Evolutionary conservation across 2,797 vertebrate genomes (phyloP).

Genomic region (Babyrousa celebensis): DNA sequence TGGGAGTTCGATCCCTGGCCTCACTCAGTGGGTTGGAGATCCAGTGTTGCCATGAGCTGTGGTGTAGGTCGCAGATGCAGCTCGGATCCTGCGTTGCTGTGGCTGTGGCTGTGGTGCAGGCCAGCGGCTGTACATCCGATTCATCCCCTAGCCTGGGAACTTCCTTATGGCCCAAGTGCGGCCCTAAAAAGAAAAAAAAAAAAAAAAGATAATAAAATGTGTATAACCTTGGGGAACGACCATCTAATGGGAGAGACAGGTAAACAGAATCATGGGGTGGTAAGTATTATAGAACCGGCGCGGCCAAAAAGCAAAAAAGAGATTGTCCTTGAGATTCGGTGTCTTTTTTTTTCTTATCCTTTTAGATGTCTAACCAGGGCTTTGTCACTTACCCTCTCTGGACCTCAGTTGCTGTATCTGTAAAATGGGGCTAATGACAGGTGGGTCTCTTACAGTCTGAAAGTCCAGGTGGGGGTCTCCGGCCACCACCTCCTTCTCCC

Average conservation of each 20-base stretch:
- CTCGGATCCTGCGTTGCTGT: too few relatives aligned
- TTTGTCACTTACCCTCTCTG: slow-evolving; percentile 13
- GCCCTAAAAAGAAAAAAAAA: slow-evolving; percentile 23
- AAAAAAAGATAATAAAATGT: slow-evolving; percentile 29
- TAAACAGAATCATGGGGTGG: background rate
- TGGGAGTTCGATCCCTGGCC: too few relatives aligned
- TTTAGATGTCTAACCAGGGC: slow-evolving; percentile 9
- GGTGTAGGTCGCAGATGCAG: too few relatives aligned
- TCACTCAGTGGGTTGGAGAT: too few relatives aligned
- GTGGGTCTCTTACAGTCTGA: slow-evolving; percentile 37
- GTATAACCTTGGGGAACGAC: slow-evolving; percentile 44
- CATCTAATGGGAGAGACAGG: background rate
- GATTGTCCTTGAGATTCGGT: background rate
- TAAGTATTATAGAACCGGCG: background rate
- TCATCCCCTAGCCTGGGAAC: too few relatives aligned
- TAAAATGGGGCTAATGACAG: slow-evolving; percentile 50
- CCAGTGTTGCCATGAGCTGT: too few relatives aligned
- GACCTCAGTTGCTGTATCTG: slow-evolving; percentile 48
- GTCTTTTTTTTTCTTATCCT: background rate
- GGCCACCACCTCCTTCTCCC: background rate
- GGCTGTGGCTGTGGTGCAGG: too few relatives aligned
- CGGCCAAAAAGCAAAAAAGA: background rate
- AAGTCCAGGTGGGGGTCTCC: background rate
- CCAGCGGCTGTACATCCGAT: too few relatives aligned
- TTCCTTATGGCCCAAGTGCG: too few relatives aligned